Conservation (phyloP, 2,797 vertebrate species). For the Manis pentadactyla region DNA sequence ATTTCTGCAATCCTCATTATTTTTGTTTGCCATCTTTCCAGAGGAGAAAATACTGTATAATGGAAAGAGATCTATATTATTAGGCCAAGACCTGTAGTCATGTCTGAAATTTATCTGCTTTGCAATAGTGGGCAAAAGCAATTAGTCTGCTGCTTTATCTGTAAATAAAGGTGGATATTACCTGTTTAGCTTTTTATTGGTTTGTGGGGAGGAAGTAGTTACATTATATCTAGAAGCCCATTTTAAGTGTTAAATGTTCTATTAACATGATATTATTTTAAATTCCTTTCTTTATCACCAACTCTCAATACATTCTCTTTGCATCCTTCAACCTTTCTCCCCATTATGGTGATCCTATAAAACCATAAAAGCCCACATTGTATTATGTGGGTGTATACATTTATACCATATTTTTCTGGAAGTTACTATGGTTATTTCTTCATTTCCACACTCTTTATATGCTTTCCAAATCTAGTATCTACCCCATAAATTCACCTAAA, state of each 20-base stretch:
- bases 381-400: not conserved
- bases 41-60: not conserved
- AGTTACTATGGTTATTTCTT: not conserved
- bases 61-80: not conserved
- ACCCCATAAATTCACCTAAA: not conserved
- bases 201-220: not conserved
- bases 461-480: not conserved
- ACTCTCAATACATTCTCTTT: not conserved
- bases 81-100: not conserved
- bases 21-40: not conserved
- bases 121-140: not conserved
- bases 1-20: not conserved
- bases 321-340: not conserved
- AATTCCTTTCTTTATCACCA: not conserved
- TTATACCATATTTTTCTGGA: not conserved
- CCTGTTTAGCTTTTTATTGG: not conserved
- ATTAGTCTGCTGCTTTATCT: not conserved
- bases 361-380: not conserved
- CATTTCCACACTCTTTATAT: not conserved
- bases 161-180: not conserved
- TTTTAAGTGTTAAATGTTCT: not conserved
- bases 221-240: not conserved
- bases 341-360: not conserved
- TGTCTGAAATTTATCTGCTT: not conserved
- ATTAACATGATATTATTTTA: not conserved